A percentile compares a stretch with the other conserved stretches of the same genome.
Conservation (phyloP, 2,113 vertebrate species). For the Gopherus evgoodei region DNA sequence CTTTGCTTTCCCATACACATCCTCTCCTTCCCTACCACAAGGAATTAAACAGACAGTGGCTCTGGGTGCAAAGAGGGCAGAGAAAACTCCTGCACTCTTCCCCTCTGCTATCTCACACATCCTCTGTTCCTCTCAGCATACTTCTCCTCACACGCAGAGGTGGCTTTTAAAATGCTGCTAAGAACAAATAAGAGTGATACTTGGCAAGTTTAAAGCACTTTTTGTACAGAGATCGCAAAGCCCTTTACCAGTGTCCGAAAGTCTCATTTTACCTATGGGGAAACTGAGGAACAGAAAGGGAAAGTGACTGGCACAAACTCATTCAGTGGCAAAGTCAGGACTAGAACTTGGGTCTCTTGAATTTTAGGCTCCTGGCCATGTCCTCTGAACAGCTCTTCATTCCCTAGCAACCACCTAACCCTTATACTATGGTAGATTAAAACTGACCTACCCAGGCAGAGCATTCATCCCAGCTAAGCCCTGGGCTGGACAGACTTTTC, state of each 20-base stretch:
- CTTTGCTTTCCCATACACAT: rapidly evolving
- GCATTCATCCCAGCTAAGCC: background rate
- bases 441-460: background rate
- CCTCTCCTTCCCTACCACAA: background rate
- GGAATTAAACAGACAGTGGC: background rate
- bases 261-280: background rate
- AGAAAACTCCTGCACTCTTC: background rate
- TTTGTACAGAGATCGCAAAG: background rate
- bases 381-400: background rate
- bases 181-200: background rate
- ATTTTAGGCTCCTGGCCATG: background rate
- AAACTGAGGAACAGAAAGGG: background rate
- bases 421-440: background rate
- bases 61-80: background rate
- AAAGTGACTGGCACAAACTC: background rate
- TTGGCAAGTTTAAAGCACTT: background rate
- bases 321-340: background rate
- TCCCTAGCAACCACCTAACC: background rate
- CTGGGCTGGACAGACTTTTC: background rate
- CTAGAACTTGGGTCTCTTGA: background rate
- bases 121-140: background rate
- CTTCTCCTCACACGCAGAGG: background rate
- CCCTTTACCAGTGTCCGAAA: background rate
- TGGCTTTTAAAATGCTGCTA: background rate
- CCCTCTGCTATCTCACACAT: background rate